Evolutionary conservation across 2,888 invertebrate species (phyloP).

Genomic region (Lamellibrachia satsuma): DNA sequence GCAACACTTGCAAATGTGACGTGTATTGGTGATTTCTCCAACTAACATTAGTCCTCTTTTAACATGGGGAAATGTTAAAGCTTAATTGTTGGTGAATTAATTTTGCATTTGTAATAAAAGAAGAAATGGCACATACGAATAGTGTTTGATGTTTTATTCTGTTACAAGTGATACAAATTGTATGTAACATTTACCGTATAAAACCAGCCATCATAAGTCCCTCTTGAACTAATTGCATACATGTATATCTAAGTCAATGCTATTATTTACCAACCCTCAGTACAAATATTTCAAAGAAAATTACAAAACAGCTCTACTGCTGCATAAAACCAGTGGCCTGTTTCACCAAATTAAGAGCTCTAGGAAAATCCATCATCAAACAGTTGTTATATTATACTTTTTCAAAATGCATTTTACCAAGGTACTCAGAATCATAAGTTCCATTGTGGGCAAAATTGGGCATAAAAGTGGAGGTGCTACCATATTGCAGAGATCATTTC

Average conservation of each 20-base stretch:
- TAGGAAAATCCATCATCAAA: not conserved
- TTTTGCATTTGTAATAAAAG: conserved; percentile 17
- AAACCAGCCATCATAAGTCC: not conserved
- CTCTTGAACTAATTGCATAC: too few species aligned
- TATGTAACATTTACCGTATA: not conserved
- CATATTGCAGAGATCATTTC: not conserved
- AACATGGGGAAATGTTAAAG: not conserved
- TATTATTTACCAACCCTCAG: not conserved
- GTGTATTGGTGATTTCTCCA: not conserved
- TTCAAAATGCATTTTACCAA: too few species aligned
- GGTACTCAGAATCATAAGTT: too few species aligned
- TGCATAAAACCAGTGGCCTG: not conserved
- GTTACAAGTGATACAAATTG: not conserved
- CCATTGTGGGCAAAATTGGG: too few species aligned
- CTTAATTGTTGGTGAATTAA: conserved; percentile 17
- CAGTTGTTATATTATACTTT: too few species aligned
- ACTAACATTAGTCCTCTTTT: not conserved
- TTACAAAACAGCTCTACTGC: not conserved
- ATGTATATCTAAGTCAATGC: not conserved
- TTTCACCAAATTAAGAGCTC: not conserved
- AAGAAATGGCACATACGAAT: not conserved
- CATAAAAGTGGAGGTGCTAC: not conserved
- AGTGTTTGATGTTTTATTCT: not conserved
- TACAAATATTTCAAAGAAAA: not conserved
- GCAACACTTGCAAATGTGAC: not conserved